Conservation (phyloP, 2,888 invertebrate species). For the Leucozona laternaria region DNA sequence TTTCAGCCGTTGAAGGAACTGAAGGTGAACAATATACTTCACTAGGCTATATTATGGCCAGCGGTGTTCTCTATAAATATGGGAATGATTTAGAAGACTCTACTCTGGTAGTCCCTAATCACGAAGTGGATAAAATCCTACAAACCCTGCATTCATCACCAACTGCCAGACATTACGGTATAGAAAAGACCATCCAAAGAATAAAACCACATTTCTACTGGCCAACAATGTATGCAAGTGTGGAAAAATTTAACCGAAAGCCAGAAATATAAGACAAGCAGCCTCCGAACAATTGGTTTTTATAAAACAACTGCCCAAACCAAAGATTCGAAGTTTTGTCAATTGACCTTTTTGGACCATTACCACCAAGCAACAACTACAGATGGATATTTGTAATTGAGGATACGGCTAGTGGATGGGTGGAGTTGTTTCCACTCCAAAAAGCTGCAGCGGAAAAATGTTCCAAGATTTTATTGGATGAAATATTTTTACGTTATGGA, state of each 20-base stretch:
- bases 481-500: slow-evolving; percentile 77
- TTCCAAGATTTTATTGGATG: slow-evolving; percentile 76
- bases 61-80: slow-evolving; percentile 44
- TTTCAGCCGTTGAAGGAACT: slow-evolving; percentile 45
- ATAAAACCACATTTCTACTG: not conserved
- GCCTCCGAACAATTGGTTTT: no score
- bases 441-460: slow-evolving; percentile 77
- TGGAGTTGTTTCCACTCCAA: slow-evolving; percentile 77
- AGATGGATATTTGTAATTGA: slow-evolving; percentile 76
- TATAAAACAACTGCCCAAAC: not conserved
- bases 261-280: not conserved
- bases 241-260: not conserved
- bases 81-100: slow-evolving; percentile 1
- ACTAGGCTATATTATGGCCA: slow-evolving; percentile 61
- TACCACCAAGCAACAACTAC: slow-evolving; percentile 3
- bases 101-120: slow-evolving; percentile 2
- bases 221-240: not conserved
- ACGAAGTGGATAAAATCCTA: not conserved
- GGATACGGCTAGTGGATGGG: slow-evolving; percentile 74
- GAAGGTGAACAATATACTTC: slow-evolving; percentile 35
- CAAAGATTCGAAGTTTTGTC: slow-evolving; percentile 21
- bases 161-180: slow-evolving; percentile 2
- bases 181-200: not conserved
- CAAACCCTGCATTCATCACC: not conserved
- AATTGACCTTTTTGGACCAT: slow-evolving; percentile 30